A percentile compares a stretch with the other conserved stretches of the same genome.
Evolutionary conservation across 2,797 vertebrate genomes (phyloP).

Genomic region (Smutsia gigantea): DNA sequence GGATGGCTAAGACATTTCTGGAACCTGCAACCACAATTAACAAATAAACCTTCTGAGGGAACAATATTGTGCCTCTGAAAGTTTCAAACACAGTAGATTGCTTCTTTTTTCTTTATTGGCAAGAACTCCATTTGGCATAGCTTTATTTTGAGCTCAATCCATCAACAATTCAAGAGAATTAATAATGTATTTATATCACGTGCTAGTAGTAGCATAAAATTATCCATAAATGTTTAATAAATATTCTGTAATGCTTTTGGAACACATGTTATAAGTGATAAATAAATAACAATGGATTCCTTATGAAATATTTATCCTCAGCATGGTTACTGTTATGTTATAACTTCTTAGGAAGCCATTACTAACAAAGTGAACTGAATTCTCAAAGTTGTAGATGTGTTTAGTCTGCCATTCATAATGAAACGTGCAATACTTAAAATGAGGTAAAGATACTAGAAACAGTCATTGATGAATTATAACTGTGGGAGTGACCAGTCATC

Average conservation of each 20-base stretch:
- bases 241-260: constrained; percentile 87
- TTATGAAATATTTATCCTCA: constrained; percentile 87
- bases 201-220: constrained; percentile 86
- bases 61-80: constrained; percentile 15
- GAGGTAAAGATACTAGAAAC: constrained; percentile 78
- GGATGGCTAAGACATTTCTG: neutral
- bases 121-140: constrained; percentile 64
- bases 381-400: constrained; percentile 85
- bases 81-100: neutral
- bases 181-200: constrained; percentile 88
- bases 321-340: constrained; percentile 85
- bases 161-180: constrained; percentile 84
- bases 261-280: constrained; percentile 85
- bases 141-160: constrained; percentile 79
- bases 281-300: constrained; percentile 88
- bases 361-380: constrained; percentile 84
- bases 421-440: constrained; percentile 79
- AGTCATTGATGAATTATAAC: constrained; percentile 79
- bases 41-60: constrained; percentile 12
- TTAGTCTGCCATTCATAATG: constrained; percentile 83
- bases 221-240: constrained; percentile 90
- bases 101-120: constrained; percentile 36
- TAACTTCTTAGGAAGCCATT: constrained; percentile 84
- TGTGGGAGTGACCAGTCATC: constrained; percentile 76
- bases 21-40: constrained; percentile 47